phyloP scores from a whole-genome alignment of 2,113 vertebrate species.

The Aramus guarauna region DNA sequence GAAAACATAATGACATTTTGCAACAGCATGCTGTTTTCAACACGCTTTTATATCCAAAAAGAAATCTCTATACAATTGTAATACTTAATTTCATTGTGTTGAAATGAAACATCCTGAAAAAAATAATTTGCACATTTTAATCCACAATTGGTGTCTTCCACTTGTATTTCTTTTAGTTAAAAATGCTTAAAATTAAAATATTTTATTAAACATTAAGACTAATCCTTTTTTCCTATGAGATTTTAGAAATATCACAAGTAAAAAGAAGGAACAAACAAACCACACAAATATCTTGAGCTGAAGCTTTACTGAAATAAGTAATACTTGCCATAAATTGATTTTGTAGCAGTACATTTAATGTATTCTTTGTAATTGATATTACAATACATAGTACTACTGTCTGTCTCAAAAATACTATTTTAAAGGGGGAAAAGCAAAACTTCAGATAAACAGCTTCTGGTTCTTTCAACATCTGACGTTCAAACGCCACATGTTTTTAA shows the following conservation, averaged over 20 bases:
- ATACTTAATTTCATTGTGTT: background rate
- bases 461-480: background rate
- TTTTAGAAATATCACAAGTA: background rate
- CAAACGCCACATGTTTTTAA: background rate
- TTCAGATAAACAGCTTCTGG: background rate
- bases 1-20: background rate
- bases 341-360: background rate
- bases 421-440: background rate
- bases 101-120: background rate
- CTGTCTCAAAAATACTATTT: background rate
- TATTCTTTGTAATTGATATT: background rate
- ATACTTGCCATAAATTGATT: background rate
- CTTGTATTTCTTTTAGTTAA: background rate
- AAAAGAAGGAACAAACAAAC: background rate
- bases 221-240: background rate
- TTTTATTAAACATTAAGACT: background rate
- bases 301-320: background rate
- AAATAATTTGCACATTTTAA: background rate
- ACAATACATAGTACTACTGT: background rate
- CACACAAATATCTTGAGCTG: background rate
- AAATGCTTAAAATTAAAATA: background rate
- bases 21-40: background rate
- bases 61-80: background rate
- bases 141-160: background rate
- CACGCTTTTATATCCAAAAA: background rate